These are phyloP conservation scores for Ginglymostoma cirratum DNA, from an alignment of 2,113 vertebrate genomes.

Conservation along the genomic window DNA sequence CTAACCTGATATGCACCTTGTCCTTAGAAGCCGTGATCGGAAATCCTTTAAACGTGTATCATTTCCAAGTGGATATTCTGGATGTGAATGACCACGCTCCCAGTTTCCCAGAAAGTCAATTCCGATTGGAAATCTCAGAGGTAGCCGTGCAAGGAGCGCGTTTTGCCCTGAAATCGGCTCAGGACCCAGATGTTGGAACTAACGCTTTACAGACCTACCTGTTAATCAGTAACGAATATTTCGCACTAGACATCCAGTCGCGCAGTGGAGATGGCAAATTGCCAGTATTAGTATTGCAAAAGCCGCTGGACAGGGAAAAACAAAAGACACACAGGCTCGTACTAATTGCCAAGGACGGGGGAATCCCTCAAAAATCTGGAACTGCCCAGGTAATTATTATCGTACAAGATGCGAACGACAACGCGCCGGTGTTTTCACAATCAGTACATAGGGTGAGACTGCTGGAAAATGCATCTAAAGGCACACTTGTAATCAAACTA, in stretches of 20 bases:
- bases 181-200: constrained; percentile 61
- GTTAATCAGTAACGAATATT: constrained; percentile 46
- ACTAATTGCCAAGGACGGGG: constrained; percentile 44
- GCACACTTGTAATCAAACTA: constrained; percentile 40
- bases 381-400: constrained; percentile 41
- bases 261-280: constrained; percentile 39
- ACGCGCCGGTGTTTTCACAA: constrained; percentile 42
- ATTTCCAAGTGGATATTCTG: constrained; percentile 40
- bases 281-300: constrained; percentile 38
- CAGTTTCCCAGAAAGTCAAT: constrained; percentile 44
- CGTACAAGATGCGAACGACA: constrained; percentile 44
- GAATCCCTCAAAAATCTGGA: constrained; percentile 43
- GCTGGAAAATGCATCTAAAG: constrained; percentile 39
- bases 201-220: constrained; percentile 53
- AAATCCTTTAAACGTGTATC: constrained; percentile 42
- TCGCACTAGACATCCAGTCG: constrained; percentile 47
- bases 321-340: constrained; percentile 38
- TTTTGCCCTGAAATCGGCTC: constrained; percentile 59
- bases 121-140: constrained; percentile 49
- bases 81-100: constrained; percentile 51
- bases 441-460: constrained; percentile 37
- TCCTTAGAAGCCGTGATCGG: constrained; percentile 40
- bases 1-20: constrained; percentile 41
- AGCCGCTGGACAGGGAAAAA: constrained; percentile 43
- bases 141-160: constrained; percentile 42